Conservation (phyloP, 2,113 vertebrate species). For the Epinephelus moara region DNA sequence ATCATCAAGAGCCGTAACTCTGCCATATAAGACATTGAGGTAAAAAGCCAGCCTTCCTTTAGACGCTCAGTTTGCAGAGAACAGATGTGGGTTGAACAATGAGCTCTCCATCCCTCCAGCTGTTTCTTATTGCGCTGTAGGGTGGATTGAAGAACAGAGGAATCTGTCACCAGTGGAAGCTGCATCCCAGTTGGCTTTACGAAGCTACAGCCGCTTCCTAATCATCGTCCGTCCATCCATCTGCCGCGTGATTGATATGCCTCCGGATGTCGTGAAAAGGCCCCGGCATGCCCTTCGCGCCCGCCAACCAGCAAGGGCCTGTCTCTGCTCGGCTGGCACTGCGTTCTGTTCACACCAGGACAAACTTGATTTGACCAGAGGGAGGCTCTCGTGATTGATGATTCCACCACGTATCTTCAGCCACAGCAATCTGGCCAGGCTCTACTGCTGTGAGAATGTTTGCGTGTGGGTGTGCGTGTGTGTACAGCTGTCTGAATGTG, state of each 20-base stretch:
- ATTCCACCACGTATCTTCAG: conserved; percentile 73
- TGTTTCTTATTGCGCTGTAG: conserved; percentile 58
- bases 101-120: conserved; percentile 56
- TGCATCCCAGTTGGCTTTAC: conserved; percentile 49
- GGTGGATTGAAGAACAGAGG: conserved; percentile 43
- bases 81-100: conserved; percentile 62
- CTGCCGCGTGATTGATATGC: conserved; percentile 61
- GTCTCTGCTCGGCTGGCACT: conserved; percentile 61
- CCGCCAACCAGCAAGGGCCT: conserved; percentile 41
- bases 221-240: conserved; percentile 68
- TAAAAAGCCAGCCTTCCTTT: conserved; percentile 36
- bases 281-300: conserved; percentile 40
- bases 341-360: conserved; percentile 69
- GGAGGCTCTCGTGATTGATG: conserved; percentile 82
- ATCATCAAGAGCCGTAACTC: conserved; percentile 16
- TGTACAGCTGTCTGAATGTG: conserved; percentile 31
- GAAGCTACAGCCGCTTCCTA: conserved; percentile 48
- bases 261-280: conserved; percentile 56
- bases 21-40: conserved; percentile 24
- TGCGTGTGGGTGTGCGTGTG: conserved; percentile 36
- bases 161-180: conserved; percentile 58
- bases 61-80: conserved; percentile 32
- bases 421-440: conserved; percentile 73
- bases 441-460: conserved; percentile 34
- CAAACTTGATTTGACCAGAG: conserved; percentile 83